Base-by-base conservation (phyloP, 1,140 invertebrate species). In the Pogonus chalceus region DNA sequence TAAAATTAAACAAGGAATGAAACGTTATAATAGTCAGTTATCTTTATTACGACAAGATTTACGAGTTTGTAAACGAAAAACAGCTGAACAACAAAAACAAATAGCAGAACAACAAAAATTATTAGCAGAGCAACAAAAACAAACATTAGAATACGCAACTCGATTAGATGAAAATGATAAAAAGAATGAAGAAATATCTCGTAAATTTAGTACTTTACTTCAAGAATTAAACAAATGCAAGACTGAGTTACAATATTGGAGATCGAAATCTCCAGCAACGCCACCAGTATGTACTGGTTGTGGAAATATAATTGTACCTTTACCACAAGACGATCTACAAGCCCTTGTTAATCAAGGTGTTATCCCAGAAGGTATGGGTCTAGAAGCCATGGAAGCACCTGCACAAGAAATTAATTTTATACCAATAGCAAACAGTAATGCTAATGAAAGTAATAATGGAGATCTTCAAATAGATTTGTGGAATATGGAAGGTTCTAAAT, bases 141-240 rank as follows among this genome's bases (percentile, higher is more conserved):
- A 84, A 65, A 81, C 83, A 0, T 66, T 88, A 24, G 88, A 91
- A 60, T 89, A 89, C 65, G 85, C 84, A 0, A 85, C 81, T 60
- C 78, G 88, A 1, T 74, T 91, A 39, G 89, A 92, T 61, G 89
- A 92, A 60, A 85, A 88, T 62, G 88, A 91, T 59, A 91, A 91
- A 65, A 92, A 92, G 65, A 89, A 89, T 69, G 88, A 92, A 62
- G 88, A 91, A 67, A 90, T 84, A 21, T 84, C 86, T 35, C 76
- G 87, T 23, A 92, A 92, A 73, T 90, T 91, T 68, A 89, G 87
- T 63, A 90, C 87, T 56, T 72, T 92, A 51, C 72, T 92, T 58
- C 88, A 91, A 81, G 88, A 92, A 71, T 74, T 91, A 59, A 91
- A 90, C 70, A 90, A 90, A 65, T 92, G 88, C 69, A 90, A 91